Percentiles rank a stretch among this genome's conserved stretches.
phyloP scores from a whole-genome alignment of 2,113 vertebrate species.

The Larimichthys crocea region DNA sequence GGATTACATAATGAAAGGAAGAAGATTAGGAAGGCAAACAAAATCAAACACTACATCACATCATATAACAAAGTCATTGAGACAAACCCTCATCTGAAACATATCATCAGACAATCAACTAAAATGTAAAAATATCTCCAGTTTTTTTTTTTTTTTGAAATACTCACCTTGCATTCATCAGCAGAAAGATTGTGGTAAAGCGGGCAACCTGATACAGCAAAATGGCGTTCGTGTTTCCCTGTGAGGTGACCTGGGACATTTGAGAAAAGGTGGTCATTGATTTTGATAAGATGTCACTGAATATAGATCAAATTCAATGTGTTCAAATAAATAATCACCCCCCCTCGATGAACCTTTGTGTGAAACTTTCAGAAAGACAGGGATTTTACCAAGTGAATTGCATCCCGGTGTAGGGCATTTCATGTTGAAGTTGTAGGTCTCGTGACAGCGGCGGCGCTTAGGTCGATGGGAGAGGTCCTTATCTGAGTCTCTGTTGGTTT shows the following conservation, averaged over 20 bases:
- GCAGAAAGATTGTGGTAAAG: constrained; percentile 98
- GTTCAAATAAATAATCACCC: neutral
- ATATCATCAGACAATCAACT: neutral
- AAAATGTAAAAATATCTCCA: neutral
- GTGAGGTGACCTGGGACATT: constrained; percentile 91
- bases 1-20: neutral
- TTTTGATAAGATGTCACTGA: neutral
- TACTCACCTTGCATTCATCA: constrained; percentile 95
- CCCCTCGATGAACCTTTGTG: no score
- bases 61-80: neutral
- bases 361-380: neutral
- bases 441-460: constrained; percentile 97
- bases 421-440: constrained; percentile 99
- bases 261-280: neutral
- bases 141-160: neutral
- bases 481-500: constrained; percentile 93
- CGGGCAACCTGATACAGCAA: constrained; percentile 97
- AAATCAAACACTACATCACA: neutral
- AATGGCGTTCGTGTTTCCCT: constrained; percentile 97
- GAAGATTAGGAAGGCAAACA: neutral
- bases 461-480: constrained; percentile 97
- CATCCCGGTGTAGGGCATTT: constrained; percentile 98
- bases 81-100: neutral
- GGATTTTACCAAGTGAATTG: constrained; percentile 92
- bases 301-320: neutral